Evolutionary conservation across 2,797 vertebrate genomes (phyloP).

Genomic region (Hydrolagus colliei): DNA sequence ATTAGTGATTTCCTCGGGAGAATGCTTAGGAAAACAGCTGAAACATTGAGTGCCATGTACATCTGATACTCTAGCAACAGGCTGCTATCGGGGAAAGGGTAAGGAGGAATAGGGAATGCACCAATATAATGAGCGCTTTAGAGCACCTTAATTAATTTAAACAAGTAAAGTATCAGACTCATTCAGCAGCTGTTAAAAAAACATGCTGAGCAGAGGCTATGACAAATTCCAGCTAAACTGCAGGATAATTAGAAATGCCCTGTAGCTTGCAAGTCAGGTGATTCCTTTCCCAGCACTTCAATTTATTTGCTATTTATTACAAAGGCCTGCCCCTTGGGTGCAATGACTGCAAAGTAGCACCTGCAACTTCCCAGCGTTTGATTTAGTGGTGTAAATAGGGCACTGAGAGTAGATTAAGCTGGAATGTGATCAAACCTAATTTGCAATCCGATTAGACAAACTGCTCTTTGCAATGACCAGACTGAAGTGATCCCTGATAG

Average conservation of each 20-base stretch:
- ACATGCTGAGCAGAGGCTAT: constrained; percentile 53
- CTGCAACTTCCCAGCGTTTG: constrained; percentile 74
- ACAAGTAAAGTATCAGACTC: constrained; percentile 54
- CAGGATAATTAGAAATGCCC: constrained; percentile 93
- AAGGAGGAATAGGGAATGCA: not conserved
- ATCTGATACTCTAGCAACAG: constrained; percentile 41
- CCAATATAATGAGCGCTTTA: constrained; percentile 38
- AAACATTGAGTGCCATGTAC: constrained; percentile 34
- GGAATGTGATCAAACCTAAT: constrained; percentile 97
- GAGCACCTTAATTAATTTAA: constrained; percentile 56
- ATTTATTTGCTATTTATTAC: constrained; percentile 96
- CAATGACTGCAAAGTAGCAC: constrained; percentile 74
- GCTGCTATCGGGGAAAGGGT: constrained; percentile 40
- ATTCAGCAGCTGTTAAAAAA: constrained; percentile 60
- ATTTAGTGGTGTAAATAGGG: constrained; percentile 82
- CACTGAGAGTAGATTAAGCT: constrained; percentile 87
- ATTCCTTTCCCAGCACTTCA: constrained; percentile 65
- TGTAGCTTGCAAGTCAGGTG: constrained; percentile 81
- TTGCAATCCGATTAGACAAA: constrained; percentile 95
- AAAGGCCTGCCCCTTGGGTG: constrained; percentile 77
- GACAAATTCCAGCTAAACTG: constrained; percentile 79
- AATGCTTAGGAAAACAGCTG: constrained; percentile 41
- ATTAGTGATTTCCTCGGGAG: constrained; percentile 56
- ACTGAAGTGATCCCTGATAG: constrained; percentile 82
- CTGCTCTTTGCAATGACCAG: constrained; percentile 81